Evolutionary conservation across 92 coral and sea anemone genomes (phyloP).

Genomic region (Paramuricea clavata): DNA sequence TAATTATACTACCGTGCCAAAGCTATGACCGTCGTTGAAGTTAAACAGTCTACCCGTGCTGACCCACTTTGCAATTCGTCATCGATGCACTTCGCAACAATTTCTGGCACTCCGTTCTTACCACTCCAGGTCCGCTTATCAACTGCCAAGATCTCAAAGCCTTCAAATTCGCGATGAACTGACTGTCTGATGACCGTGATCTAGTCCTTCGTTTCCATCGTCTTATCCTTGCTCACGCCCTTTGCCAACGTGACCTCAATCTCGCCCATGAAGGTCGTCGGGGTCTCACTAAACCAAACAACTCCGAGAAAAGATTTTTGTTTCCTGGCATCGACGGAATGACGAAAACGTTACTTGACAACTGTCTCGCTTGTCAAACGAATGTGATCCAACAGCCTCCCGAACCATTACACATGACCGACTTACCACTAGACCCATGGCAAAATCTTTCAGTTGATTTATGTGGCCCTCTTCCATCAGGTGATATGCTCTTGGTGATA

Average conservation of each 20-base stretch:
- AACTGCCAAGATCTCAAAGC: conserved; percentile 4
- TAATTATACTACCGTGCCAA: background rate
- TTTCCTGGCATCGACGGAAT: conserved; percentile 55
- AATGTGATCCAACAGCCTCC: conserved; percentile 8
- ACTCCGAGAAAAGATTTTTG: conserved; percentile 65
- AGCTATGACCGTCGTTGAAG: background rate
- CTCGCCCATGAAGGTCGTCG: conserved; percentile 74
- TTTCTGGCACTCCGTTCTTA: background rate
- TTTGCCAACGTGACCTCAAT: conserved; percentile 44
- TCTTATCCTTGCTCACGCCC: conserved; percentile 46
- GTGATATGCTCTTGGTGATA: conserved; percentile 39
- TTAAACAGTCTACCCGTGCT: conserved; percentile 26
- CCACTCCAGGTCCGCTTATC: background rate
- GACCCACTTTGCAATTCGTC: background rate
- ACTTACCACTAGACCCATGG: conserved; percentile 34
- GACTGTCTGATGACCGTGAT: conserved; percentile 42
- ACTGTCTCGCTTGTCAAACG: conserved; percentile 57
- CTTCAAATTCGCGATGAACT: conserved; percentile 49
- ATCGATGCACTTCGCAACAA: background rate
- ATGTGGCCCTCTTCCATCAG: conserved; percentile 47
- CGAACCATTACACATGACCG: conserved; percentile 46
- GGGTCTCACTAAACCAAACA: conserved; percentile 70
- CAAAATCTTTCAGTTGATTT: conserved; percentile 34
- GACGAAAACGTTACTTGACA: conserved; percentile 41
- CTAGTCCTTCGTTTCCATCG: conserved; percentile 46